These are phyloP conservation scores for Eustalomyia histrio DNA, from an alignment of 2,888 invertebrate species.

Conservation along the genomic window DNA sequence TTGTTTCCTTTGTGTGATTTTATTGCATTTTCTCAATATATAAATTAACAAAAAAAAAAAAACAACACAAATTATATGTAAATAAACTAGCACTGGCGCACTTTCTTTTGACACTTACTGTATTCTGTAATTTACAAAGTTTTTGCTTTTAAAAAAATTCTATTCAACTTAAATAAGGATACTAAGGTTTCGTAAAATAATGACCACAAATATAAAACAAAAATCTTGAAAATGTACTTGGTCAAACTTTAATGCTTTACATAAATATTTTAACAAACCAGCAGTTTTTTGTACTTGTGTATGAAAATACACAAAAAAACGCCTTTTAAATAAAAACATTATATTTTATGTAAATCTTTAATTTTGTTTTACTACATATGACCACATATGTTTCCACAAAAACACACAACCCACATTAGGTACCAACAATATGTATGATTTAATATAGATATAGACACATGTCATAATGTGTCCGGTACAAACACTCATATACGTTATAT, in stretches of 20 bases:
- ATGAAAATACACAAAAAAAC: not conserved
- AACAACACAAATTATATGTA: too few relatives aligned
- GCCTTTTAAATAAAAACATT: not conserved
- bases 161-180: not conserved
- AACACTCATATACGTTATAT: not conserved
- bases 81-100: too few relatives aligned
- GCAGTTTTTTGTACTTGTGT: not conserved
- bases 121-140: too few relatives aligned
- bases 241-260: not conserved
- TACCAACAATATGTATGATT: not conserved
- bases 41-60: too few relatives aligned
- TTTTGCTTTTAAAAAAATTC: not conserved
- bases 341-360: not conserved
- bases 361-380: not conserved
- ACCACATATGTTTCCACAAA: not conserved
- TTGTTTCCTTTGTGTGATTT: too few relatives aligned
- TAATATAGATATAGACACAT: not conserved
- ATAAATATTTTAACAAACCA: not conserved
- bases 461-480: slow-evolving; percentile 1
- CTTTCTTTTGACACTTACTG: too few relatives aligned
- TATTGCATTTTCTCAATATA: too few relatives aligned
- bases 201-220: not conserved
- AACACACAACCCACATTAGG: not conserved
- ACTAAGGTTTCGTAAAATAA: not conserved
- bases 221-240: not conserved